Percentiles rank a stretch among this genome's conserved stretches.
These are phyloP conservation scores for Lampris incognitus DNA, from an alignment of 2,113 vertebrate species.

Conservation along the genomic window DNA sequence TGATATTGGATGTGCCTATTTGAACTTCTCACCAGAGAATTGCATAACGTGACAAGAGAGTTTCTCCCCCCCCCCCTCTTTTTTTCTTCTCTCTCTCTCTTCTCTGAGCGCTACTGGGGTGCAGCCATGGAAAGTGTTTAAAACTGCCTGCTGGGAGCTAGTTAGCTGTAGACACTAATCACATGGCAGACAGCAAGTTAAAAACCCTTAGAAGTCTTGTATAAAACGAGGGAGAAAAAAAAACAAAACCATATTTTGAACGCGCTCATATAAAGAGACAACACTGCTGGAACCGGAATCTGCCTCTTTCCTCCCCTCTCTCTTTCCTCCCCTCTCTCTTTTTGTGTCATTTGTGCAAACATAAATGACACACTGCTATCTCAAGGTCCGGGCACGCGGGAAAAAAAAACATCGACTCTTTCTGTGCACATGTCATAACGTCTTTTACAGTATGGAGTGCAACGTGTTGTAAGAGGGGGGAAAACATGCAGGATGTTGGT, in stretches of 20 bases:
- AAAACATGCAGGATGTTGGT: not conserved
- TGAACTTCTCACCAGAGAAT: not conserved
- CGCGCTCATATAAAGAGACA: conserved; percentile 34
- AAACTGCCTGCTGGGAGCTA: conserved; percentile 61
- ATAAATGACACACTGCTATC: too few species aligned
- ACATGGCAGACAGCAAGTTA: conserved; percentile 66
- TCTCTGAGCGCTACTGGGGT: conserved; percentile 36
- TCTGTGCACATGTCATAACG: not conserved
- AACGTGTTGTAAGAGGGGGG: not conserved
- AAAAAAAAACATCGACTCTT: too few species aligned
- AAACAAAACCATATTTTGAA: conserved; percentile 13
- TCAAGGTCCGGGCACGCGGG: too few species aligned
- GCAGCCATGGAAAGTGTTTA: conserved; percentile 65
- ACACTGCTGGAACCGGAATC: conserved; percentile 28
- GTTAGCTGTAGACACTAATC: conserved; percentile 67
- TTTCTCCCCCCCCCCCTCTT: not conserved
- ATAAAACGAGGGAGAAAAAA: conserved; percentile 27
- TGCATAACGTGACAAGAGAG: not conserved
- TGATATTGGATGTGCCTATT: not conserved
- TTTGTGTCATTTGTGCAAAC: not conserved
- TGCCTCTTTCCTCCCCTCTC: not conserved
- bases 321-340: not conserved
- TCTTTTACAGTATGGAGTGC: not conserved
- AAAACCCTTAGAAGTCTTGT: conserved; percentile 50
- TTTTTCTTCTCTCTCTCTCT: not conserved